Evolutionary conservation across 23 tunicate genomes (phyloP), one percentile per base, ranked within the genome.

Genomic region (Styela clava): DNA sequence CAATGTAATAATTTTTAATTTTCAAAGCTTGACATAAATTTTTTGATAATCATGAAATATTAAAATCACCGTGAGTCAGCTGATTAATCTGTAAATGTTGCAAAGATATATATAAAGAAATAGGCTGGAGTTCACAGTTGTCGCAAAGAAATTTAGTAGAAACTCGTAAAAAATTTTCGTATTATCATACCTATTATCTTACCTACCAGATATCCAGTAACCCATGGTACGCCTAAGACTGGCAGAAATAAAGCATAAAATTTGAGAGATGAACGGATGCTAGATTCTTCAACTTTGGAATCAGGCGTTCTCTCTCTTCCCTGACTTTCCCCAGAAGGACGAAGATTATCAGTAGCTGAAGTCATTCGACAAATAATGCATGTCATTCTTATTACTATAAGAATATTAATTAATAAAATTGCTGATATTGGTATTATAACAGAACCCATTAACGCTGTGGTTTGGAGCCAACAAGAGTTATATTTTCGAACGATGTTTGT

Each of bases 201-300:
- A 78, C 82, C 82, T 26, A 62, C 82, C 3, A 78, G 24, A 33
- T 37, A 52, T 44, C 62, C 33, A 51, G 56, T 31, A 51, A 61
- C 24, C 82, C 82, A 78, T 7, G 82, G 82, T 24, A 78, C 68
- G 9, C 82, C 63, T 30, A 78, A 31, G 2, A 78, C 82, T 3
- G 82, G 82, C 3, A 56, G 68, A 31, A 78, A 62, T n/a, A 78
- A 24, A 19, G 56, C 26, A 56, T 31, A 63, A 9, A 62, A 34
- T n/a, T 62, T 61, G 30, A 62, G 65, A 16, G 65, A 44, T n/a
- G 82, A 61, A 19, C n/a, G 52, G 12, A 31, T 21, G 56, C 56
- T 61, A 0, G 12, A 23, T 9, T 28, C 7, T 28, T 25, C 22
- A 22, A 67, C 56, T 44, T 44, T 67, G 31, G 24, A 18, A 67